A percentile compares a stretch with the other conserved stretches of the same genome.
phyloP scores from a whole-genome alignment of 2,113 vertebrate genomes.

The Xiphophorus couchianus region DNA sequence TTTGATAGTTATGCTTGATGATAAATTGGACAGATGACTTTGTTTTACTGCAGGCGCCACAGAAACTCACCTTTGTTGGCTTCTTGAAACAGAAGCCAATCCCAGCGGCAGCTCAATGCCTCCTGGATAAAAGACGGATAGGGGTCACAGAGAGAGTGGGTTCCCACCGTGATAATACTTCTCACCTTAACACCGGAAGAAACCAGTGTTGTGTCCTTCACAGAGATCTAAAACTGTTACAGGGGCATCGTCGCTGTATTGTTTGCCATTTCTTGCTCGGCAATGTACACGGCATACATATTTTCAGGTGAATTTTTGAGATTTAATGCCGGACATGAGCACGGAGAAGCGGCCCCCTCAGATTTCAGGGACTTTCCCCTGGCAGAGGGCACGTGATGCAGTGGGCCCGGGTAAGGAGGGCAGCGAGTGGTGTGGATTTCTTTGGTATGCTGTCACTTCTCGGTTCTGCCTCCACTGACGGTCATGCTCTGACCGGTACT shows the following conservation, averaged over 20 bases:
- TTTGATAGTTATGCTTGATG: neutral
- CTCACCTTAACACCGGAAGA: constrained; percentile 64
- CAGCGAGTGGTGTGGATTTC: constrained; percentile 68
- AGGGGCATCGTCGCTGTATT: constrained; percentile 1
- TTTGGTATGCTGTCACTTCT: constrained; percentile 57
- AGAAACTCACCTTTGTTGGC: neutral
- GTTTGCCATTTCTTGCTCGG: constrained; percentile 6
- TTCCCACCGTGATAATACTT: constrained; percentile 43
- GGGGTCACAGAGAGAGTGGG: constrained; percentile 9
- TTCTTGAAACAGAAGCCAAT: neutral
- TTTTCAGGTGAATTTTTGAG: neutral
- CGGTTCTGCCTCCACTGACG: constrained; percentile 27
- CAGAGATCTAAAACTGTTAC: constrained; percentile 21
- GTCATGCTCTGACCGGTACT: constrained; percentile 9
- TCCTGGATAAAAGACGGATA: constrained; percentile 20
- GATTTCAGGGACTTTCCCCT: constrained; percentile 75
- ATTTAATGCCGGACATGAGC: constrained; percentile 39
- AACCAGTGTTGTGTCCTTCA: constrained; percentile 52
- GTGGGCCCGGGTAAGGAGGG: constrained; percentile 40
- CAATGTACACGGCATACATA: neutral
- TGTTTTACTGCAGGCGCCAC: neutral
- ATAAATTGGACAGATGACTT: neutral
- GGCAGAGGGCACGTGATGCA: constrained; percentile 49
- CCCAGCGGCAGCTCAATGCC: neutral
- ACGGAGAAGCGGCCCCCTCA: constrained; percentile 33